Percentiles rank a stretch among this genome's conserved stretches.
Conservation (phyloP, 2,113 vertebrate species). For the Leucopsar rothschildi region DNA sequence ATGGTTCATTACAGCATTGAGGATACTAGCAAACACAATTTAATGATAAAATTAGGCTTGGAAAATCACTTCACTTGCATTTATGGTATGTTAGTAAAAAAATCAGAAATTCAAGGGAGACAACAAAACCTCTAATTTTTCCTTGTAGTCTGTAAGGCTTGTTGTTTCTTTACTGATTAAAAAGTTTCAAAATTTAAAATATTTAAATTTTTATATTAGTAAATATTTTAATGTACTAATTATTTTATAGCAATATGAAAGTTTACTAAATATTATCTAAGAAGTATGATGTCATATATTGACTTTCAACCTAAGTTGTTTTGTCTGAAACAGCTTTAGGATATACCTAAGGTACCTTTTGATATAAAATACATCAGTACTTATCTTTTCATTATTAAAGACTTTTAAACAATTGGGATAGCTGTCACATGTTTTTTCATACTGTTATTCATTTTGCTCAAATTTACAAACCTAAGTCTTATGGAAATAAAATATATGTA, state of each 20-base stretch:
- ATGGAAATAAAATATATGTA: background rate
- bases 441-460: background rate
- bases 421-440: background rate
- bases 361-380: background rate
- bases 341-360: background rate
- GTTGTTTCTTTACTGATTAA: background rate
- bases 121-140: background rate
- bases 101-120: background rate
- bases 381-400: background rate
- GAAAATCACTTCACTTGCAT: background rate
- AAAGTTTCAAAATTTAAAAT: background rate
- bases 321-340: background rate
- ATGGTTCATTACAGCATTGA: background rate
- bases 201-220: background rate
- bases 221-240: background rate
- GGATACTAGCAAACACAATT: background rate
- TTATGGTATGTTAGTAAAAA: background rate
- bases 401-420: background rate
- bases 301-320: background rate
- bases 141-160: background rate
- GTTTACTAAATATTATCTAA: background rate
- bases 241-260: background rate
- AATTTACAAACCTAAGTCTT: background rate
- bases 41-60: background rate
- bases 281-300: background rate